Conservation (phyloP, 2,797 vertebrate species). For the Somateria mollissima region DNA sequence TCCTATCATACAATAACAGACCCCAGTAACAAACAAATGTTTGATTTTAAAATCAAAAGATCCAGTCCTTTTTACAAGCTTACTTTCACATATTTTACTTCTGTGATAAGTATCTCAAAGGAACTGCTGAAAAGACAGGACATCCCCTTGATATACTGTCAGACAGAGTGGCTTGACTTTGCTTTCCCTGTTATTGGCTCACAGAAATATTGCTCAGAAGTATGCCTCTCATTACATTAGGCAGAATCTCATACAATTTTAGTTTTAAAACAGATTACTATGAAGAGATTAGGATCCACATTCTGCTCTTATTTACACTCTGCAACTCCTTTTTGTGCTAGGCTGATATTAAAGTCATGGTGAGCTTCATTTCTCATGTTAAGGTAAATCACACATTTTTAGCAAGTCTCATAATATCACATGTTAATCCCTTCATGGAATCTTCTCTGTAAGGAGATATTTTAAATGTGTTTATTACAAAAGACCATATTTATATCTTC, state of each 20-base stretch:
- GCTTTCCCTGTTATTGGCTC: neutral
- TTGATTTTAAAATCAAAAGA: slow-evolving; percentile 12
- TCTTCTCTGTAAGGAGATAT: slow-evolving; percentile 34
- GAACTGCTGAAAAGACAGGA: neutral
- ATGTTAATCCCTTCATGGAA: slow-evolving; percentile 32
- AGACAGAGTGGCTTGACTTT: neutral
- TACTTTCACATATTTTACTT: slow-evolving; percentile 34
- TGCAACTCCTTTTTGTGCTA: neutral
- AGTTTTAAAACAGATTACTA: slow-evolving; percentile 24
- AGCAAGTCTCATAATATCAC: neutral
- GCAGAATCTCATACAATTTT: neutral
- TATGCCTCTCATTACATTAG: neutral
- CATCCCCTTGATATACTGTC: neutral
- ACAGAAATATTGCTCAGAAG: neutral
- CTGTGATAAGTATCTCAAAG: neutral
- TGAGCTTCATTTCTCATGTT: slow-evolving; percentile 12
- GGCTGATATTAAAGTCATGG: neutral
- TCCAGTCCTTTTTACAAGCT: slow-evolving; percentile 24
- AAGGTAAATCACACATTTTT: slow-evolving; percentile 51
- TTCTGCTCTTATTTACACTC: neutral
- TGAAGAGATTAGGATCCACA: neutral
- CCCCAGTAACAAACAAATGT: neutral
- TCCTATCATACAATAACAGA: neutral
- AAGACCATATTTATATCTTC: slow-evolving; percentile 70
- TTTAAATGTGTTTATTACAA: slow-evolving; percentile 60